These are phyloP conservation scores for Akabosia matsudoensis DNA, from an alignment of 1,140 invertebrate genomes.

Conservation along the genomic window DNA sequence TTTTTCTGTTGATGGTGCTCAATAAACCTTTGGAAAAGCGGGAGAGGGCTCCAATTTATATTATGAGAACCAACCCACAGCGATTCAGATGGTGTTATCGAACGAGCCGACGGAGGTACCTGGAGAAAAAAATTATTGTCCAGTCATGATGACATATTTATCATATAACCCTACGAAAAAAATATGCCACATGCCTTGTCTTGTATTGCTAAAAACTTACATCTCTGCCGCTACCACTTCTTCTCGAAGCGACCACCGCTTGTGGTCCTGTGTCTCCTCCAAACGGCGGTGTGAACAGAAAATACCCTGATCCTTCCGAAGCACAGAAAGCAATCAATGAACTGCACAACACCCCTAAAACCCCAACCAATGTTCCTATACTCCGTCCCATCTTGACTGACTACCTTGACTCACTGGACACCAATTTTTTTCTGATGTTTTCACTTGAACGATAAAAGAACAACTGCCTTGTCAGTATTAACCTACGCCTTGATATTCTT, in stretches of 20 bases:
- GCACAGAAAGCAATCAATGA: background rate
- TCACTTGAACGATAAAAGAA: too few relatives aligned
- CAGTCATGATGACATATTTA: too few relatives aligned
- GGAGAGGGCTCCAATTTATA: conserved; percentile 14
- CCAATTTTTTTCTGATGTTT: too few relatives aligned
- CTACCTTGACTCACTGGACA: too few relatives aligned
- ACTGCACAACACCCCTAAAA: background rate
- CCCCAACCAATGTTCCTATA: background rate
- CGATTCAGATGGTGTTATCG: background rate
- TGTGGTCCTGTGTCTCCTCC: background rate
- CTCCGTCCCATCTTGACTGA: background rate
- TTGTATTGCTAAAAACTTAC: background rate
- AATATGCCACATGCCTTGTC: background rate
- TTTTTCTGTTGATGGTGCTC: background rate
- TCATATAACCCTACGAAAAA: background rate
- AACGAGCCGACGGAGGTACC: background rate
- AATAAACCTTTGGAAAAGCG: background rate
- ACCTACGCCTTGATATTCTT: too few relatives aligned
- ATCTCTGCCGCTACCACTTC: background rate
- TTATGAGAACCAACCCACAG: background rate
- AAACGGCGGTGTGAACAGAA: conserved; percentile 5
- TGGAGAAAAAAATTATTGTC: background rate
- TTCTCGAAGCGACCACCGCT: background rate
- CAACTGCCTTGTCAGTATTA: too few relatives aligned
- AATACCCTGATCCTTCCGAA: background rate